Evolutionary conservation across 2,797 vertebrate species (phyloP), one percentile per base, ranked within the genome.

Genomic region (Adelosebastes latens): DNA sequence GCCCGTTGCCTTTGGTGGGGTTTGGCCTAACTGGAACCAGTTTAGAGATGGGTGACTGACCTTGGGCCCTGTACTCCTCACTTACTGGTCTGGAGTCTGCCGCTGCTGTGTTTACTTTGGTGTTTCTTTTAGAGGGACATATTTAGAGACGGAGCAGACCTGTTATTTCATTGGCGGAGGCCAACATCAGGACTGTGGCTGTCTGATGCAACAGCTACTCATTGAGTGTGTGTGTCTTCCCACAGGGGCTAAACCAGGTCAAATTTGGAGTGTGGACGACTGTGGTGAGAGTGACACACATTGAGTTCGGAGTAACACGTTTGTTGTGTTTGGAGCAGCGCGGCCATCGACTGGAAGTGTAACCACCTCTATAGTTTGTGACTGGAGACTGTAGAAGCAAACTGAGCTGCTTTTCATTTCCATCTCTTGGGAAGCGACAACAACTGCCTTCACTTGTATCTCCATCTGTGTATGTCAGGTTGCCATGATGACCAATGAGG

Each of bases 81-180:
- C 90, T 96, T 94, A 94, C 91, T 93, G 93, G 93, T 92, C 90
- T 94, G 90, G 85, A 93, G 72, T 81, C 65, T 61, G 76, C 86
- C 67, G 24, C 82, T 77, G 80, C 61, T 79, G 46, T 93, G 91
- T 96, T 96, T 94, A 94, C 90, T 93, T 91, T 94, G 86, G 88
- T 83, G 87, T 91, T 93, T 72, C 62, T 95, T 96, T 95, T 93
- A 94, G 94, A 95, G 74, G 66, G 92, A 94, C 91, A 70, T 78
- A 94, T 94, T 96, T 96, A 95, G 86, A 94, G 89, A 80, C 13
- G 42, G 80, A 91, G 60, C 86, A 94, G 91, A 91, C 95, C 95
- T 95, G 94, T 95, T 94, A 95, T 96, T 96, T 95, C 80, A 92
- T 84, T 88, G 90, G 87, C 79, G 69, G 86, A 88, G 91, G 86